Percentiles rank a stretch among this genome's conserved stretches.
Conservation (phyloP, 1,140 invertebrate species). For the Brachionus sp. region DNA sequence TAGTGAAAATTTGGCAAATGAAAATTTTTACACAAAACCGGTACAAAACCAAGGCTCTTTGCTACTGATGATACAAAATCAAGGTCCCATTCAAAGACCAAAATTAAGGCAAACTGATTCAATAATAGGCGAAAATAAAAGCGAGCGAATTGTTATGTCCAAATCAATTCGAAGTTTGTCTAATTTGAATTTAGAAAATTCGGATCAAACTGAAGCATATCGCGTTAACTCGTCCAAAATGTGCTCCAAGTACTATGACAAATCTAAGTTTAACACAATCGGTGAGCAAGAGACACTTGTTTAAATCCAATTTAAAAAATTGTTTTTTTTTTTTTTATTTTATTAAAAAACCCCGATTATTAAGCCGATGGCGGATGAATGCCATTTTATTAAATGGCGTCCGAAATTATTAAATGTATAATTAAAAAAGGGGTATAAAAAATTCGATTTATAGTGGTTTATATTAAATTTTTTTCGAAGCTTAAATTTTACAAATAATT, state of each 20-base stretch:
- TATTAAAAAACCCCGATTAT: neutral
- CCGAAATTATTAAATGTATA: neutral
- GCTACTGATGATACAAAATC: slow-evolving; percentile 19
- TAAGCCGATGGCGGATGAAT: neutral
- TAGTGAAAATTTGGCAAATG: slow-evolving; percentile 1
- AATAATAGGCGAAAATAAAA: neutral
- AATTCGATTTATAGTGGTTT: neutral
- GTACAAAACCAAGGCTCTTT: slow-evolving; percentile 23
- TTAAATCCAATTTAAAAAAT: slow-evolving; percentile 5
- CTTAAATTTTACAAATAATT: slow-evolving; percentile 6
- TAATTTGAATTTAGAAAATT: slow-evolving; percentile 29
- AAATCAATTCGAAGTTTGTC: slow-evolving; percentile 26
- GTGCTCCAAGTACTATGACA: slow-evolving; percentile 25
- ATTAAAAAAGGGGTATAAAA: neutral
- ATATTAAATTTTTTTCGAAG: neutral
- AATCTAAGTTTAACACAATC: slow-evolving; percentile 42
- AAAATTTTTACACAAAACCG: slow-evolving; percentile 24
- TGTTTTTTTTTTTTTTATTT: slow-evolving; percentile 4
- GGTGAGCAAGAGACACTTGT: slow-evolving; percentile 46
- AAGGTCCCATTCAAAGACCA: neutral
- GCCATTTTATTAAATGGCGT: neutral
- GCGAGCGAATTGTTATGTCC: neutral
- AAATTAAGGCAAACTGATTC: slow-evolving; percentile 17
- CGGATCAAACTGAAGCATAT: neutral
- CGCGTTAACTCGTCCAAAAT: neutral